Evolutionary conservation across 2,797 vertebrate genomes (phyloP).

Genomic region (Rhinatrema bivittatum): DNA sequence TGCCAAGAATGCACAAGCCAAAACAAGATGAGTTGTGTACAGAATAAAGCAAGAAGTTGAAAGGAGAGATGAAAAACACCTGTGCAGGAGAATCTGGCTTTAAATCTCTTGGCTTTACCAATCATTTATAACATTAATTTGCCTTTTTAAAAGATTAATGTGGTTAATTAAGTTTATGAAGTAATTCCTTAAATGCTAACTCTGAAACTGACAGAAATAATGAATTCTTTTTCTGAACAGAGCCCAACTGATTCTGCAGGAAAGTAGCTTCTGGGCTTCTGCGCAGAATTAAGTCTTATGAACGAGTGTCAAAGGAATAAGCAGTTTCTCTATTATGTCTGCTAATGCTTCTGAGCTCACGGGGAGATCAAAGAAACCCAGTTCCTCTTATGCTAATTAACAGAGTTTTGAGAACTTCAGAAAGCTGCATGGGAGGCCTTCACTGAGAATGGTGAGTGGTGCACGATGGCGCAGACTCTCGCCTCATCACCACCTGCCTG

Average conservation of each 20-base stretch:
- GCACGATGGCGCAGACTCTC: too few relatives aligned
- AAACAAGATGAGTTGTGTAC: slow-evolving; percentile 17
- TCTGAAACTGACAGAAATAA: slow-evolving; percentile 21
- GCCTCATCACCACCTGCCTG: too few relatives aligned
- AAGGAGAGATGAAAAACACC: slow-evolving; percentile 19
- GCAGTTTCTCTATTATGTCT: slow-evolving; percentile 2
- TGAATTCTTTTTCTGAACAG: slow-evolving; percentile 21
- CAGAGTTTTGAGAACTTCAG: too few relatives aligned
- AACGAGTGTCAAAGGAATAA: slow-evolving; percentile 4
- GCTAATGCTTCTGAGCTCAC: not conserved
- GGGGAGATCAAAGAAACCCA: not conserved
- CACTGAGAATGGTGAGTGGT: too few relatives aligned
- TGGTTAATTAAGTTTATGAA: slow-evolving; percentile 43
- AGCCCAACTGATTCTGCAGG: slow-evolving; percentile 1
- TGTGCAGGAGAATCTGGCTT: slow-evolving; percentile 29
- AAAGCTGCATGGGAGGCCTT: too few relatives aligned
- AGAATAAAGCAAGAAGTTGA: not conserved
- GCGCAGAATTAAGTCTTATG: slow-evolving; percentile 1
- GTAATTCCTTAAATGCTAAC: slow-evolving; percentile 26
- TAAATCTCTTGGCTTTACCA: slow-evolving; percentile 17
- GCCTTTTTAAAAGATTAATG: slow-evolving; percentile 39
- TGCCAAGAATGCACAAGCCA: slow-evolving; percentile 8
- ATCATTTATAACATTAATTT: slow-evolving; percentile 38
- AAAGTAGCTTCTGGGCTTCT: slow-evolving; percentile 1
- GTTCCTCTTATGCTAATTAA: too few relatives aligned